Evolutionary conservation across 2,888 invertebrate species (phyloP), one percentile per base, ranked within the genome.

Genomic region (Zygaena filipendulae): DNA sequence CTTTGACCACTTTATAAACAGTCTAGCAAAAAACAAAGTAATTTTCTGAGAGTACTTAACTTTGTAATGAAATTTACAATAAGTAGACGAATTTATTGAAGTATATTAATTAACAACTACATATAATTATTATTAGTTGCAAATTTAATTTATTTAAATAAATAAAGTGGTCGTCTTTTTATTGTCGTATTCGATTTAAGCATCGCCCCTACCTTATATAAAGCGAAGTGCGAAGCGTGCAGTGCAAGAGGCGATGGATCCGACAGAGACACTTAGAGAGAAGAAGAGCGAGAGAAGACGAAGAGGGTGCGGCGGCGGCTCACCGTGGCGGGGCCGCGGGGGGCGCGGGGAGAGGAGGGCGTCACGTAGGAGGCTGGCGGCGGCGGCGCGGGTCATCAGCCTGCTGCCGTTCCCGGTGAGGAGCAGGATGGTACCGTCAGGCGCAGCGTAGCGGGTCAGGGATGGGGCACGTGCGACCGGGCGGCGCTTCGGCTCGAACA

Each of bases 341-440:
- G 74, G 70, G 48, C 75, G 74, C 69, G 75, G 77, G 70, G 75
- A 77, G 67, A 72, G 79, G 57, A 80, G 79, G 51, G 79, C 80
- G 45, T 71, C 79, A 55, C 75, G 77, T 54, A 81, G 79, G 49
- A 81, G 64, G 59, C 79, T 79, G 50, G 77, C 79, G 53, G 79
- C 79, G 42, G 75, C 80, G 44, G 77, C 72, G 47, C 79, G 69
- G 26, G 80, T 81, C 71, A 81, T 71, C 71, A 77, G 75, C 51
- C 84, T 68, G 57, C 83, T 84, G 70, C 84, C 84, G 57, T 84
- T 83, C 67, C 83, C 84, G 63, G 84, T 82, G 71, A 84, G 82
- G 60, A 83, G 82, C 61, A 84, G 81, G 69, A 84, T 81, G 58
- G 83, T 81, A 66, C 84, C 83, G 52, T 83, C 83, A 40, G 83